phyloP scores from a whole-genome alignment of 1,140 invertebrate species.

The Cydia pomonella region DNA sequence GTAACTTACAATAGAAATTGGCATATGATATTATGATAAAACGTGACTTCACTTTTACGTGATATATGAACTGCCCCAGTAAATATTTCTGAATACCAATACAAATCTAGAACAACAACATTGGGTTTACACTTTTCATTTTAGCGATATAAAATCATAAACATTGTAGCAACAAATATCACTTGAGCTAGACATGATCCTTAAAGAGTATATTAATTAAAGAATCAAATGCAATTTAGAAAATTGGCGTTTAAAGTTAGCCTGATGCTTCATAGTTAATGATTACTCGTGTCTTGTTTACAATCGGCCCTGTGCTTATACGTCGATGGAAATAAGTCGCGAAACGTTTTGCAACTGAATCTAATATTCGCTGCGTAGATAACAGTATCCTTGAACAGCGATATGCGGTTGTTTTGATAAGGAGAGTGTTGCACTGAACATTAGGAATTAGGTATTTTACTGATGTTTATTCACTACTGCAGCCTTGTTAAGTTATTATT shows the following conservation, averaged over 20 bases:
- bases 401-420: conserved; percentile 32
- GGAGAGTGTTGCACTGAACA: conserved; percentile 26
- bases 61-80: not conserved
- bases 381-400: conserved; percentile 22
- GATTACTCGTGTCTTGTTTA: not conserved
- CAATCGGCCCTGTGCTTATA: not conserved
- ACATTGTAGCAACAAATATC: no score
- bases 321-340: not conserved
- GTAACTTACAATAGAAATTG: no score
- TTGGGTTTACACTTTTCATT: not conserved
- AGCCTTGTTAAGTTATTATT: no score
- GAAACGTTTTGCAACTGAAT: conserved; percentile 8
- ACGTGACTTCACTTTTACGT: not conserved
- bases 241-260: not conserved
- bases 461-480: not conserved
- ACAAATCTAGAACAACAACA: not conserved
- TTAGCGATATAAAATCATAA: no score
- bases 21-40: not conserved
- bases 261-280: not conserved
- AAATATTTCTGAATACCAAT: not conserved
- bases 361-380: conserved; percentile 22
- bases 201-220: not conserved
- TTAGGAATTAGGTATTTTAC: conserved; percentile 4
- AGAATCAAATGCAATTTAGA: not conserved
- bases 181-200: not conserved